A percentile compares a stretch with the other conserved stretches of the same genome.
phyloP scores from a whole-genome alignment of 1,140 invertebrate species.

The Berghia stephanieae region DNA sequence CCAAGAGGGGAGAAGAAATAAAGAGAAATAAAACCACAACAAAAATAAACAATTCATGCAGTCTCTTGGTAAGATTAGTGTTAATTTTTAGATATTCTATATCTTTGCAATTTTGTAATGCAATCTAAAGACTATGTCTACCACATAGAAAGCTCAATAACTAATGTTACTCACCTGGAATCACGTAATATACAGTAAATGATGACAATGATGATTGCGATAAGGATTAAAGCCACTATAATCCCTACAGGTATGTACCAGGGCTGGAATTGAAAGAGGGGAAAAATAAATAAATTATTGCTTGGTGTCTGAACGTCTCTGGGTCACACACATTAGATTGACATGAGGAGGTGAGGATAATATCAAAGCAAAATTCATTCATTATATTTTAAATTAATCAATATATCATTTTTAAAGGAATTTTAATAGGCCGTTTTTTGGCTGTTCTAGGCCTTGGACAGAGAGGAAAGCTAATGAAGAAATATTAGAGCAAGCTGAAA shows the following conservation, averaged over 20 bases:
- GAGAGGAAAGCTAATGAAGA: too few relatives aligned
- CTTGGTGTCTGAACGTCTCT: not conserved
- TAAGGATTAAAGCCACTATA: conserved; percentile 32
- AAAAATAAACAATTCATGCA: not conserved
- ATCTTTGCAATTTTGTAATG: not conserved
- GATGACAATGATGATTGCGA: conserved; percentile 33
- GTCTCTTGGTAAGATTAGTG: not conserved
- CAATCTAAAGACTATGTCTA: not conserved
- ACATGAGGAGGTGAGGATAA: too few relatives aligned
- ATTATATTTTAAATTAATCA: not conserved
- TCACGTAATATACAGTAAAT: conserved; percentile 32
- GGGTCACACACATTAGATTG: too few relatives aligned
- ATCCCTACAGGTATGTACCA: conserved; percentile 39
- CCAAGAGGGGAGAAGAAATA: not conserved
- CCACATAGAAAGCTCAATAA: too few relatives aligned
- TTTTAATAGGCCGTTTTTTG: not conserved
- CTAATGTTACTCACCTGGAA: conserved; percentile 23
- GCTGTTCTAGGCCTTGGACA: not conserved
- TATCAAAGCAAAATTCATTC: not conserved
- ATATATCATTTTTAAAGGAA: not conserved
- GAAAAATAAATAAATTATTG: not conserved
- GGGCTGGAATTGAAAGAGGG: conserved; percentile 32
- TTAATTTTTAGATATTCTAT: not conserved
- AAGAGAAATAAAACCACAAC: not conserved
- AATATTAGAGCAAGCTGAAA: too few relatives aligned